Evolutionary conservation across 30 jellyfish, hydroid and myxozoan species (phyloP), one percentile per base, ranked within the genome.

Genomic region (Cassiopea xamachana): DNA sequence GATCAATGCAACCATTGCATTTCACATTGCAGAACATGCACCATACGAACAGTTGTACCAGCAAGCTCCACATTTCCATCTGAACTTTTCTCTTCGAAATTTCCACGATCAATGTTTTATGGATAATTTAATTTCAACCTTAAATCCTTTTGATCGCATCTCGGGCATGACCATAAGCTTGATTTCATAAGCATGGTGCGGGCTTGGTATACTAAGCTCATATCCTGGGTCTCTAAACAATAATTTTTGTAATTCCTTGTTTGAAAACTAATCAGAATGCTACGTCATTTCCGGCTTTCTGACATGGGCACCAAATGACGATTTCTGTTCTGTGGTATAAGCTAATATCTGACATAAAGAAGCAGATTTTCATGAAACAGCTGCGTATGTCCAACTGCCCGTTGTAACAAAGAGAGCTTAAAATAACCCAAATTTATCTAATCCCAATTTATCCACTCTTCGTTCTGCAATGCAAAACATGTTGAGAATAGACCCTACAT

Each of bases 61-160:
- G 0, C 51, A 71, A 71, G n/a, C 27, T 10, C 16, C 27, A 14
- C 80, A 71, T 71, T 55, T 0, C 27, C 43, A 17, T 6, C 64
- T 55, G 64, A 3, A 10, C 64, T 55, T 55, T 10, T 64, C 74
- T 13, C 43, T 64, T 27, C 15, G 6, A 14, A 1, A 1, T 15
- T 27, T 43, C 48, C 4, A 71, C 55, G 27, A 18, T 16, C 5
- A 9, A 16, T 2, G 18, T 27, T 27, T 71, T 71, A 71, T 17
- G 55, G n/a, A 55, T 71, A n/a, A 43, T 7, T 71, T 71, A 4
- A 19, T 71, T 71, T 71, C 58, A 16, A 2, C 27, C 80, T 2
- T 43, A 71, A 19, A 71, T 43, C 58, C 80, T 71, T 71, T 71
- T 71, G 80, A 71, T 71, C 80, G 80, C 80, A 71, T 71, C 27